Evolutionary conservation across 2,797 vertebrate species (phyloP).

Genomic region (Cirrhinus mrigala): DNA sequence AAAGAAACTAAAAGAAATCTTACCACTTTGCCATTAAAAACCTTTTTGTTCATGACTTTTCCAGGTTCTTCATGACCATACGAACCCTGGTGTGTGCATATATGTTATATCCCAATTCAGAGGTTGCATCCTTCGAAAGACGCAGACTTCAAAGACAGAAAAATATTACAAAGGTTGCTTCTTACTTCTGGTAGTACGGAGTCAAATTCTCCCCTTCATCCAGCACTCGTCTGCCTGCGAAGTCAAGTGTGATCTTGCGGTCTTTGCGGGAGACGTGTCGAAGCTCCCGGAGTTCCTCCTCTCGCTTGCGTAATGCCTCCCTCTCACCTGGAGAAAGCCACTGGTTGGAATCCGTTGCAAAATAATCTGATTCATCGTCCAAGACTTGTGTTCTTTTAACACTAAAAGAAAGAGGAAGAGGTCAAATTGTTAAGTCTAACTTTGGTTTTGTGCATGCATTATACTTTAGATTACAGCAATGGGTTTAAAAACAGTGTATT

Average conservation of each 20-base stretch:
- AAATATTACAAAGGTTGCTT: not conserved
- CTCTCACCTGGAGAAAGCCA: conserved; percentile 92
- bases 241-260: conserved; percentile 92
- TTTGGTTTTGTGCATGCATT: not conserved
- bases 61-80: no score
- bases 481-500: not conserved
- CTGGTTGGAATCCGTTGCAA: conserved; percentile 93
- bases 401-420: conserved; percentile 69
- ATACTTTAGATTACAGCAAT: not conserved
- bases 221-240: conserved; percentile 90
- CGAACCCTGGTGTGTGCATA: no score
- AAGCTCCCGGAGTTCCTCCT: conserved; percentile 89
- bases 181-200: conserved; percentile 90
- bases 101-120: no score
- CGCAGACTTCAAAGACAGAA: no score
- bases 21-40: no score
- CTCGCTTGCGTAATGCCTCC: conserved; percentile 84
- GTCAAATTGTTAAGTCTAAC: not conserved
- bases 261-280: conserved; percentile 88
- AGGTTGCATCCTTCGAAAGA: no score
- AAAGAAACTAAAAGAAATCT: no score
- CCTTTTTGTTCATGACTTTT: no score
- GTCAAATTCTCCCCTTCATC: conserved; percentile 83
- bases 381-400: conserved; percentile 94
- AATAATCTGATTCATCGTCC: conserved; percentile 98